Conservation (phyloP, 2,113 vertebrate species). For the Malurus cyaneus region DNA sequence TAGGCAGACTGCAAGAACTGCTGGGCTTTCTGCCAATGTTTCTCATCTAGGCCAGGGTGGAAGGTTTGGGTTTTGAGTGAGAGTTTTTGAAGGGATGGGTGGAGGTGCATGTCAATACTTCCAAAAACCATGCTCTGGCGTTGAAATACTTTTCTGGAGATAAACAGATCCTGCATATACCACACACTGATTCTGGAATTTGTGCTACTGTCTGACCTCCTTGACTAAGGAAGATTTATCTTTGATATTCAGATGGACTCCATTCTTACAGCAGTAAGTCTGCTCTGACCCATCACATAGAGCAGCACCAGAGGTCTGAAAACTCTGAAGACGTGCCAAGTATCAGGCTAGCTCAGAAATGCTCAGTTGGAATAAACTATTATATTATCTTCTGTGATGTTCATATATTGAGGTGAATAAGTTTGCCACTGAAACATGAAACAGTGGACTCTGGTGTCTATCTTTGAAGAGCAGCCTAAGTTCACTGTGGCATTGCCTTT, state of each 20-base stretch:
- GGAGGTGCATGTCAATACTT: not conserved
- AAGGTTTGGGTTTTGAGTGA: not conserved
- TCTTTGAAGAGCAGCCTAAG: not conserved
- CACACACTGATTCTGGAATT: not conserved
- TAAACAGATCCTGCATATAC: not conserved
- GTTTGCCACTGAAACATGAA: not conserved
- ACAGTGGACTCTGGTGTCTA: not conserved
- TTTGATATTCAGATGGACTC: not conserved
- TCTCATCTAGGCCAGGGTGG: not conserved
- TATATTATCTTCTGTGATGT: not conserved
- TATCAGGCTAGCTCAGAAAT: not conserved
- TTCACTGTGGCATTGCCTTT: not conserved
- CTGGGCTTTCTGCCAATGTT: slow-evolving; percentile 12
- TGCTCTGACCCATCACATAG: not conserved
- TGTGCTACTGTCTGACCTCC: not conserved
- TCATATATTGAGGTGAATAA: not conserved
- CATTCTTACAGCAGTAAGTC: not conserved
- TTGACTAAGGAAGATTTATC: not conserved
- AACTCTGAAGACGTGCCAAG: not conserved
- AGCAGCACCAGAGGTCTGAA: not conserved
- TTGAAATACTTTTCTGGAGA: not conserved
- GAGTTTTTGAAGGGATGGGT: slow-evolving; percentile 16
- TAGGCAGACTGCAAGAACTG: not conserved
- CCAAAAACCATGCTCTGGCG: not conserved
- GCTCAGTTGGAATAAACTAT: not conserved